Evolutionary conservation across 2,797 vertebrate species (phyloP).

Genomic region (Lepilemur septentrionalis): DNA sequence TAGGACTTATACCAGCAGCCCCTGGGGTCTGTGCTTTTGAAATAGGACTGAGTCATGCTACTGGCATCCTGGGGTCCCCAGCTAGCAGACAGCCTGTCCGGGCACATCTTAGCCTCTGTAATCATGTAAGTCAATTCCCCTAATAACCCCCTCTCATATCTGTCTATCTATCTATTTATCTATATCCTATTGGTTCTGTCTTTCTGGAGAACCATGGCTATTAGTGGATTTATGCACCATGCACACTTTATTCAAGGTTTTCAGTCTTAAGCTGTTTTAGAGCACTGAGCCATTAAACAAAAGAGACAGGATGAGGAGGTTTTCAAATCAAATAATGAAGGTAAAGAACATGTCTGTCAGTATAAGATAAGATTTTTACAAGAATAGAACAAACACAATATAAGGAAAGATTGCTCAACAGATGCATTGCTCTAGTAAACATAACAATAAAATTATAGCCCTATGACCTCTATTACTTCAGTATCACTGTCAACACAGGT

Average conservation of each 20-base stretch:
- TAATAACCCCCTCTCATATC: not conserved
- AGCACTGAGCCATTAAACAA: not conserved
- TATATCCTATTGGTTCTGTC: not conserved
- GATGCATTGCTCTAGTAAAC: not conserved
- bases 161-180: not conserved
- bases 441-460: not conserved
- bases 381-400: not conserved
- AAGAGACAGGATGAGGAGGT: not conserved
- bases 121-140: not conserved
- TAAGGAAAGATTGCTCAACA: not conserved
- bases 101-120: not conserved
- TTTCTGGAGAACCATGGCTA: not conserved
- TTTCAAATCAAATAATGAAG: slow-evolving; percentile 27
- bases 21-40: not conserved
- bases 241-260: not conserved
- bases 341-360: not conserved
- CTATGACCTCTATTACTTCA: not conserved
- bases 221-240: not conserved
- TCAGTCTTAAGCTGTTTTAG: not conserved
- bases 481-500: not conserved
- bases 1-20: not conserved
- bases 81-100: not conserved
- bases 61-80: not conserved
- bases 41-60: not conserved
- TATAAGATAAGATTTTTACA: slow-evolving; percentile 13